Evolutionary conservation across 2,113 vertebrate genomes (phyloP).

Genomic region (Onychorhynchus coronatus): DNA sequence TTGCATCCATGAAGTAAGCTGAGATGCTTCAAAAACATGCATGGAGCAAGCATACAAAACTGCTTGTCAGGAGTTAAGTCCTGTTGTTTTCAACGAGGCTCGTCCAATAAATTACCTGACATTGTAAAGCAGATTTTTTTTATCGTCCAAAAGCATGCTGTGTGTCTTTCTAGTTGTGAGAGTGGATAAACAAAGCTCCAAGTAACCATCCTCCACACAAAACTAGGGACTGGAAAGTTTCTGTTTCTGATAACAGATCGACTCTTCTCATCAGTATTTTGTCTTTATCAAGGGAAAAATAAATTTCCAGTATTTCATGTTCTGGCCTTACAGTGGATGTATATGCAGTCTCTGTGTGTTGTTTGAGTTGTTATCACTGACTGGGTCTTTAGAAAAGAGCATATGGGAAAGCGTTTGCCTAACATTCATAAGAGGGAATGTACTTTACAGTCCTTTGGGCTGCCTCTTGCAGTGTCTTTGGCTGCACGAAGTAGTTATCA

Average conservation of each 20-base stretch:
- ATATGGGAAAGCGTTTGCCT: background rate
- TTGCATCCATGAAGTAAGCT: background rate
- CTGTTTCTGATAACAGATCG: background rate
- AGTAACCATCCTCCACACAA: background rate
- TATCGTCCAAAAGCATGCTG: background rate
- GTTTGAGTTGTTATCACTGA: background rate
- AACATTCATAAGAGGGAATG: background rate
- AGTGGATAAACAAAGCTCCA: background rate
- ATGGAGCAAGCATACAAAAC: background rate
- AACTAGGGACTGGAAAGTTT: background rate
- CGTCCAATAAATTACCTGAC: background rate
- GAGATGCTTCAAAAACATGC: background rate
- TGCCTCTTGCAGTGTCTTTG: background rate
- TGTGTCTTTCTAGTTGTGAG: background rate
- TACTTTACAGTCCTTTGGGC: background rate
- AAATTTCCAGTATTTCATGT: background rate
- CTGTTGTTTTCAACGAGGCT: background rate
- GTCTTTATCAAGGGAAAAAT: background rate
- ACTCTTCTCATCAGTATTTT: background rate
- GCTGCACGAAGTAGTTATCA: background rate
- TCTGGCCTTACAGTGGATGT: background rate
- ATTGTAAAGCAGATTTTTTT: background rate
- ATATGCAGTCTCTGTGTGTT: background rate
- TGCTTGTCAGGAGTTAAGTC: background rate
- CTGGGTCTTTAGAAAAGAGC: background rate